A percentile compares a stretch with the other conserved stretches of the same genome.
These are phyloP conservation scores for Beaufortia kweichowensis DNA, from an alignment of 2,113 vertebrate species.

Conservation along the genomic window DNA sequence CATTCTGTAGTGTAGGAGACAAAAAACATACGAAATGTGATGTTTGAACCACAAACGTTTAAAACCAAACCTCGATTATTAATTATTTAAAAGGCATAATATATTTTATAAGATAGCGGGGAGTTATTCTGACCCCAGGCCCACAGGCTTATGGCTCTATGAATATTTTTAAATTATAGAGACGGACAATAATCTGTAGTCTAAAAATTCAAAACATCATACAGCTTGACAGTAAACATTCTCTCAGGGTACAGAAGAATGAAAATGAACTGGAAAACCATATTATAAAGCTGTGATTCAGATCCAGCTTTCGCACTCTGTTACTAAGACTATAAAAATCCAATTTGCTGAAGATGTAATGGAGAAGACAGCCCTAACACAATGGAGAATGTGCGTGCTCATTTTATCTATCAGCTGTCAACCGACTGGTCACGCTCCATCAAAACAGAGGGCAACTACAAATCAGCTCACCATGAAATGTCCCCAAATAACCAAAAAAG, in stretches of 20 bases:
- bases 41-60: too few relatives aligned
- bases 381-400: slow-evolving; percentile 38
- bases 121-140: slow-evolving; percentile 31
- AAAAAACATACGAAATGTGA: too few relatives aligned
- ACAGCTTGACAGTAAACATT: slow-evolving; percentile 36
- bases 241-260: slow-evolving; percentile 35
- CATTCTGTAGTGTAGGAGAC: neutral
- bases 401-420: slow-evolving; percentile 43
- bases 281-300: slow-evolving; percentile 40
- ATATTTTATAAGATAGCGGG: slow-evolving; percentile 38
- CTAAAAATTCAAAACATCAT: slow-evolving; percentile 44
- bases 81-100: slow-evolving; percentile 49
- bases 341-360: slow-evolving; percentile 51
- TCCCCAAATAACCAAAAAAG: neutral
- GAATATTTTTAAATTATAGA: slow-evolving; percentile 56
- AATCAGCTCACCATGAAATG: slow-evolving; percentile 10
- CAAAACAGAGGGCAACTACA: slow-evolving; percentile 13
- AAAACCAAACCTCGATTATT: slow-evolving; percentile 41
- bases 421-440: slow-evolving; percentile 21
- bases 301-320: slow-evolving; percentile 42
- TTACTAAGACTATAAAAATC: slow-evolving; percentile 53
- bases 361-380: slow-evolving; percentile 39
- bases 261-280: slow-evolving; percentile 52
- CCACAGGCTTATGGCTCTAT: slow-evolving; percentile 56
- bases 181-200: slow-evolving; percentile 41